A percentile compares a stretch with the other conserved stretches of the same genome.
Evolutionary conservation across 2,888 invertebrate genomes (phyloP).

Genomic region (Chloromyia formosa): DNA sequence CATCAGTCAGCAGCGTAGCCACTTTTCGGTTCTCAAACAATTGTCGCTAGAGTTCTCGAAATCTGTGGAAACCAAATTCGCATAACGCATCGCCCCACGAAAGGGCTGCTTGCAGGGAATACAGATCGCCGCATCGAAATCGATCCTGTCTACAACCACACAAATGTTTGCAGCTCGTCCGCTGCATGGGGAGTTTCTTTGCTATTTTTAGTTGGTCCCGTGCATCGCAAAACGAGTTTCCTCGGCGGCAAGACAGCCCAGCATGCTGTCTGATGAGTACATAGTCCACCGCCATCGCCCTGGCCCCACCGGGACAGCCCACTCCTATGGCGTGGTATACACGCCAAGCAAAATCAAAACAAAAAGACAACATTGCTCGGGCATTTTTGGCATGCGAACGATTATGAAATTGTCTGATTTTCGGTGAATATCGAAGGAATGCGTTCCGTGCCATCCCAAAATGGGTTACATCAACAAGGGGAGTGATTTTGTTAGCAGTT

Average conservation of each 20-base stretch:
- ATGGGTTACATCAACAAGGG: not conserved
- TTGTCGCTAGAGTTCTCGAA: too few species aligned
- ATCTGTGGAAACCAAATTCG: not conserved
- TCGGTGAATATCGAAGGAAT: not conserved
- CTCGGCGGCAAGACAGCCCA: not conserved
- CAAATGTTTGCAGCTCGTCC: not conserved
- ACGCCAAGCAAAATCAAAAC: not conserved
- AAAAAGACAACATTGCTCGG: not conserved
- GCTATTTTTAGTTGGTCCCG: constrained; percentile 20
- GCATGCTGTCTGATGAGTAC: not conserved
- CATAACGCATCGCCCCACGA: not conserved
- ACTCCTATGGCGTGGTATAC: too few species aligned
- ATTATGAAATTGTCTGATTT: not conserved
- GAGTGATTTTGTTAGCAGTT: not conserved
- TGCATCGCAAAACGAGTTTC: constrained; percentile 31
- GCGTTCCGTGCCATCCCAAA: not conserved
- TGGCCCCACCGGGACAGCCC: too few species aligned
- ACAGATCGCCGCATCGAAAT: not conserved
- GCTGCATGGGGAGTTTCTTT: not conserved
- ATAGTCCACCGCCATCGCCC: not conserved
- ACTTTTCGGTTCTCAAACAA: too few species aligned
- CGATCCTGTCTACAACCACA: not conserved
- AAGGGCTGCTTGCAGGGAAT: not conserved
- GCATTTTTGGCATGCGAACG: constrained; percentile 1
- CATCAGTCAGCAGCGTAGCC: too few species aligned